Evolutionary conservation across 2,888 invertebrate species (phyloP).

Genomic region (Orthosia incerta): DNA sequence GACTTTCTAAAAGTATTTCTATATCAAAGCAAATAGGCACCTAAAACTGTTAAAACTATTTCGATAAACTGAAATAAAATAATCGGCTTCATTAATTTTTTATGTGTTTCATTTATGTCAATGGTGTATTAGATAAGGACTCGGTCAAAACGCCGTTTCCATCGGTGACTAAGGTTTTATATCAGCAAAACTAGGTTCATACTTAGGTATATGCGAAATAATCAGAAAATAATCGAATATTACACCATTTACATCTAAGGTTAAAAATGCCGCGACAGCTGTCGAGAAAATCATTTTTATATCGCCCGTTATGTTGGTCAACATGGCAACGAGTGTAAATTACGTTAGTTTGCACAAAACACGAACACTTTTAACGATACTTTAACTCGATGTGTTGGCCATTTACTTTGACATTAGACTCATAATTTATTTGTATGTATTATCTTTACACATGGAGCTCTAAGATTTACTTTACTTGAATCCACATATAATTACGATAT

Average conservation of each 20-base stretch:
- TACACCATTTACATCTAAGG: background rate
- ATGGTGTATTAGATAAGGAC: background rate
- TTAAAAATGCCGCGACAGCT: constrained; percentile 19
- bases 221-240: background rate
- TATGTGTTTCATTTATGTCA: background rate
- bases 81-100: background rate
- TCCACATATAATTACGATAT: too few species aligned
- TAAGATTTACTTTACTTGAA: too few species aligned
- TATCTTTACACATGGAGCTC: too few species aligned
- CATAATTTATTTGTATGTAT: constrained; percentile 32
- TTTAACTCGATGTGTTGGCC: constrained; percentile 24
- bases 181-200: background rate
- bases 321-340: constrained; percentile 69
- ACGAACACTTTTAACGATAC: constrained; percentile 67
- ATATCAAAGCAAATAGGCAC: background rate
- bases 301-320: constrained; percentile 51
- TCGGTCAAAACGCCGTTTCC: background rate
- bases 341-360: constrained; percentile 78
- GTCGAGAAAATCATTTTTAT: constrained; percentile 28
- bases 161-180: background rate
- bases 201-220: background rate
- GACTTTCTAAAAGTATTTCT: background rate
- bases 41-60: background rate
- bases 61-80: background rate
- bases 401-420: constrained; percentile 41